Base-by-base conservation (phyloP, 2,797 vertebrate genomes). In the Lepilemur ruficaudatus region DNA sequence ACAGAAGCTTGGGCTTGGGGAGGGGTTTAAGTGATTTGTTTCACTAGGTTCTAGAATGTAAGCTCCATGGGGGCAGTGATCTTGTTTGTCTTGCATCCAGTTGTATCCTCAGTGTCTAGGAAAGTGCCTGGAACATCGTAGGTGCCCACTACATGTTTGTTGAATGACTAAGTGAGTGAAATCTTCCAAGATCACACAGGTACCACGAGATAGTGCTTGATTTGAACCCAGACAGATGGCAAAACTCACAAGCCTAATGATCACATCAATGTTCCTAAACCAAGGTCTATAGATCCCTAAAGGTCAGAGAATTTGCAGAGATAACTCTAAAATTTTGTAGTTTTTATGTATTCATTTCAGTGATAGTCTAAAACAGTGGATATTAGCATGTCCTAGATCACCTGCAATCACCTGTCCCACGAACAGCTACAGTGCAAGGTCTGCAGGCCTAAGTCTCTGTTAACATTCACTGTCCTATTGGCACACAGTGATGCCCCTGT, bases 121-220 rank as follows among this genome's bases (percentile, higher is more conserved):
- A 97, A 92, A 41, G 23, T 73, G 32, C 59, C 65, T 55, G 30
- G 38, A 41, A 57, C n/a, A 15, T 35, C 63, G 18, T 43, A 38
- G 38, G 15, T 73, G 30, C 38, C 61, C 61, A 4, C 4, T 41
- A 23, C 18, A 20, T 61, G 15, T 80, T 86, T 87, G 52, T 55
- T 80, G 93, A 93, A 72, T 61, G 61, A 78, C 67, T 92, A 76
- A 61, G 41, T 70, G 83, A 70, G 35, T 59, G n/a, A 95, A 67
- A 18, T 91, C 59, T 32, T 91, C 61, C 70, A 93, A 55, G 84
- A 57, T 69, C 79, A 75, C 79, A 65, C 35, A 78, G 30, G 13
- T 2, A 35, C 41, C 63, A 18, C 0, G 0, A 0, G 30, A 17
- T n/a, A 41, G 25, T 9, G 4, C 18, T 20, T 22, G 17, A 72